phyloP scores from a whole-genome alignment of 1,140 invertebrate genomes.

The Zaprionus kolodkinae region DNA sequence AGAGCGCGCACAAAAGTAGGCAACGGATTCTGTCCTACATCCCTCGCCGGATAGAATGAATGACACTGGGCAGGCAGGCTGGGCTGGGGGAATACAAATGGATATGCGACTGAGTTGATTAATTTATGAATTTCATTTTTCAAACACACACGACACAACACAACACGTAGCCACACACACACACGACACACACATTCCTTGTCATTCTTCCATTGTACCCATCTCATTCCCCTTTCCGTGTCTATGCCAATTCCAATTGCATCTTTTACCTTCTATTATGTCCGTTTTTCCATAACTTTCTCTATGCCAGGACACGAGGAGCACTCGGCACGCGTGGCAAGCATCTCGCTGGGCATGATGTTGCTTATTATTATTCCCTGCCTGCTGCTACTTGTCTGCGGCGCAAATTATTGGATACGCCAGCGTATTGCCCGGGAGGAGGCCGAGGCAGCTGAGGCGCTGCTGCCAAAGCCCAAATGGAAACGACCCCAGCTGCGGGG shows the following conservation, averaged over 20 bases:
- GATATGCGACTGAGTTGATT: constrained; percentile 50
- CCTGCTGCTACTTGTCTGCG: constrained; percentile 89
- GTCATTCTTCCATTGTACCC: not conserved
- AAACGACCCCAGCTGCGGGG: constrained; percentile 42
- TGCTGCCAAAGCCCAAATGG: constrained; percentile 60
- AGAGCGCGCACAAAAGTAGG: constrained; percentile 53
- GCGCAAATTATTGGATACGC: constrained; percentile 84
- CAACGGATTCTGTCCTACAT: constrained; percentile 48
- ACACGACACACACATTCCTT: not conserved
- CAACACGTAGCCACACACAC: not conserved
- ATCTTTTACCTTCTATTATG: constrained; percentile 13
- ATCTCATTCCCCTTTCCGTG: constrained; percentile 6
- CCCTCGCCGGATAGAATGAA: not conserved
- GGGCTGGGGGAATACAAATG: constrained; percentile 27
- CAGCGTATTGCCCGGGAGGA: constrained; percentile 74
- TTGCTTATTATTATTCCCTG: constrained; percentile 90
- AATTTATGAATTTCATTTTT: constrained; percentile 66
- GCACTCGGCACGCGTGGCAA: constrained; percentile 90
- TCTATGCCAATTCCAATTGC: constrained; percentile 30
- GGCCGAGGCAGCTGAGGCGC: constrained; percentile 61
- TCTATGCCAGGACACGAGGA: constrained; percentile 89
- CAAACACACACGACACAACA: constrained; percentile 17
- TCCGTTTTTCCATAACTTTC: not conserved
- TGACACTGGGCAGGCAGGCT: constrained; percentile 4
- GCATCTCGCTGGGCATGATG: constrained; percentile 91